Evolutionary conservation across 2,888 invertebrate species (phyloP).

Genomic region (Philonicus albiceps): DNA sequence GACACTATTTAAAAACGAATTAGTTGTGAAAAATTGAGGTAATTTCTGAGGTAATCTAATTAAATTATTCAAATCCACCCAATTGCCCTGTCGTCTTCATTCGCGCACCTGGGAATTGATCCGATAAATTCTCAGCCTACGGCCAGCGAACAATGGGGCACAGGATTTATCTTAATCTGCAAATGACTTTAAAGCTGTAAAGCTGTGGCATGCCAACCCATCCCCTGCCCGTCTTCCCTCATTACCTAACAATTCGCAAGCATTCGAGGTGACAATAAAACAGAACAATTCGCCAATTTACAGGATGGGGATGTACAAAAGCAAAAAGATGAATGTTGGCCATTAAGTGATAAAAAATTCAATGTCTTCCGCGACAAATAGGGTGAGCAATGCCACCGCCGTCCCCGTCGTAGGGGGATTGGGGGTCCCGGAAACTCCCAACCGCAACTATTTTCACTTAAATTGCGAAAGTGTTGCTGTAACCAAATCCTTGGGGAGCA

Average conservation of each 20-base stretch:
- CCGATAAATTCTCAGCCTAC: neutral
- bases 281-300: neutral
- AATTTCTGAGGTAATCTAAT: neutral
- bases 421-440: neutral
- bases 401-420: too few species aligned
- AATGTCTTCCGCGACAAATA: constrained; percentile 35
- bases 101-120: neutral
- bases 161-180: constrained; percentile 14
- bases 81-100: neutral
- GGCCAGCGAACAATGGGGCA: neutral
- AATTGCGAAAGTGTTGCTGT: constrained; percentile 24
- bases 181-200: constrained; percentile 5
- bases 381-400: neutral
- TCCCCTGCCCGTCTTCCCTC: neutral
- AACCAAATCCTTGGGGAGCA: neutral
- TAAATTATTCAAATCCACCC: neutral
- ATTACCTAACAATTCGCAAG: neutral
- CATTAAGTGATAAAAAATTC: constrained; percentile 32
- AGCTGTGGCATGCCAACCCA: neutral
- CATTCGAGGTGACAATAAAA: neutral
- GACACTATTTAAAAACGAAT: neutral
- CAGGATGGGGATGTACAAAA: neutral
- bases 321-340: constrained; percentile 26
- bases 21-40: neutral
- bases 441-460: constrained; percentile 40